phyloP scores from a whole-genome alignment of 2,113 vertebrate genomes.

The Ciconia maguari region DNA sequence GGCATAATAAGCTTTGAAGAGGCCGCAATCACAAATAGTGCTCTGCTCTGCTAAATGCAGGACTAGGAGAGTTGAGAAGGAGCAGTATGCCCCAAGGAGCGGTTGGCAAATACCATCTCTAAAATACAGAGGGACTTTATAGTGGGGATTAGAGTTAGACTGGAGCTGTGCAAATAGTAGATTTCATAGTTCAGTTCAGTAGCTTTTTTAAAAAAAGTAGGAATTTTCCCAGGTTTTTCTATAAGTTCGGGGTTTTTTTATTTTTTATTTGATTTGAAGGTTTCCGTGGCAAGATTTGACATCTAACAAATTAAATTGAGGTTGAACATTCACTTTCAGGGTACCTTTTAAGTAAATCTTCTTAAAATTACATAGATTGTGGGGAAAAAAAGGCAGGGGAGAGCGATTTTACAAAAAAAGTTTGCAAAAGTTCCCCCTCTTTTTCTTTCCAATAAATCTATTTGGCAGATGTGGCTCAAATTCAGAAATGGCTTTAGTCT shows the following conservation, averaged over 20 bases:
- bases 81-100: background rate
- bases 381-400: accelerated
- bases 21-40: background rate
- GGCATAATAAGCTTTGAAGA: slow-evolving; percentile 12
- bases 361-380: background rate
- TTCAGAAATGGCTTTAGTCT: background rate
- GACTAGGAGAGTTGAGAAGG: background rate
- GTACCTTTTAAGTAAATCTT: background rate
- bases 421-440: background rate
- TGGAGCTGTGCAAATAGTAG: slow-evolving; percentile 17
- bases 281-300: background rate
- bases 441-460: background rate
- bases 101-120: slow-evolving; percentile 15
- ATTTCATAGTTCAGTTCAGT: background rate
- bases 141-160: background rate
- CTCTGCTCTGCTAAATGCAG: background rate
- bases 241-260: background rate
- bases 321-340: background rate
- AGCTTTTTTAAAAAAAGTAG: background rate
- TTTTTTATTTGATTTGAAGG: background rate
- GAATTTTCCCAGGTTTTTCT: background rate
- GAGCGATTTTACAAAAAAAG: background rate
- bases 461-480: background rate
- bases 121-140: background rate
- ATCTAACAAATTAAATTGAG: background rate